Percentiles rank a stretch among this genome's conserved stretches.
Conservation (phyloP, 2,888 invertebrate genomes). For the Teleogryllus oceanicus region DNA sequence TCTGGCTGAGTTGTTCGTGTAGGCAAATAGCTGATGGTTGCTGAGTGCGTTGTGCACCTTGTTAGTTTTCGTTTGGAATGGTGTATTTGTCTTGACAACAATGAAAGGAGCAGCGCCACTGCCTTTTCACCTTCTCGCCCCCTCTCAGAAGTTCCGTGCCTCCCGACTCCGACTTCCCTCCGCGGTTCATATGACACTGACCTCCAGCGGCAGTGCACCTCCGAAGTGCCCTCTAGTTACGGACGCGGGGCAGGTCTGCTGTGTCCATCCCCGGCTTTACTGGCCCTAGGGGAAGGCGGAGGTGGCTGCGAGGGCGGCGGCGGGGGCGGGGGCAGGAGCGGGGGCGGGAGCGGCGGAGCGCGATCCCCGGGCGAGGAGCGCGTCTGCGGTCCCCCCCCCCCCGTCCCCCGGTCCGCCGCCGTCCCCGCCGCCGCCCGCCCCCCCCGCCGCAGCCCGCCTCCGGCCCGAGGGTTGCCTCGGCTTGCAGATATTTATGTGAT, state of each 20-base stretch:
- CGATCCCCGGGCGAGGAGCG: not conserved
- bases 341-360: not conserved
- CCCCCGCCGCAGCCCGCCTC: too few species aligned
- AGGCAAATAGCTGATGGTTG: too few species aligned
- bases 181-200: not conserved
- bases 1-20: too few species aligned
- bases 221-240: not conserved
- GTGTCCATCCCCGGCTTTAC: slow-evolving; percentile 2
- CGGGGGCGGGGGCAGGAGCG: not conserved
- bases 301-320: not conserved
- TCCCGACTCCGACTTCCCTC: not conserved
- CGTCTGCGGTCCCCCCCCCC: not conserved
- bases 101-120: too few species aligned
- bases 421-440: too few species aligned
- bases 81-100: too few species aligned
- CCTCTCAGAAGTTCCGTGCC: too few species aligned
- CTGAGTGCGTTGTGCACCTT: too few species aligned
- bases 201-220: not conserved
- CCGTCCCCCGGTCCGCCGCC: not conserved
- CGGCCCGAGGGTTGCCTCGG: too few species aligned
- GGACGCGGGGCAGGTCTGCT: slow-evolving; percentile 10
- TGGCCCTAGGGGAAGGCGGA: not conserved
- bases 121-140: too few species aligned
- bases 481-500: too few species aligned
- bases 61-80: too few species aligned